Base-by-base conservation (phyloP, 2,113 vertebrate species). In the Phylloscopus whistleri region DNA sequence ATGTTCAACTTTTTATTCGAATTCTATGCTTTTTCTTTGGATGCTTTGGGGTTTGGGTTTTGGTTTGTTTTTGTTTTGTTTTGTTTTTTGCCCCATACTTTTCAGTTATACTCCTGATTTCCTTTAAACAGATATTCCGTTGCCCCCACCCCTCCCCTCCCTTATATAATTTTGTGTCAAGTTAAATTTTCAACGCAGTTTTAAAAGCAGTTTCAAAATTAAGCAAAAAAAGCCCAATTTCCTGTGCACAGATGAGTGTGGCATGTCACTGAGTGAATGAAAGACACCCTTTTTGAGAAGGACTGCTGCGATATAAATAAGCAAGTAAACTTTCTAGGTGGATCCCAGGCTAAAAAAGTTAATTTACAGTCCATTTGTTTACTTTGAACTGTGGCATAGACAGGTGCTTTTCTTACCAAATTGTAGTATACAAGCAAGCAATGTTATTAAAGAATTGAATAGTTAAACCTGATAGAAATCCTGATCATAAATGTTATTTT, bases 141-240 rank as follows among this genome's bases (percentile, higher is more conserved):
- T 14, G 2, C 9, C 9, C 4, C 3, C 30, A 18, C 30, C 16
- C n/a, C n/a, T 18, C 24, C 5, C 6, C 6, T 10, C 2, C 16
- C 46, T 89, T 35, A n/a, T 46, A 12, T 56, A 66, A 74, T 62
- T 60, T 67, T 66, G 15, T 67, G 60, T 76, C 39, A 81, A 79
- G 46, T 66, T 78, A 73, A 48, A 69, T 87, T 88, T 94, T 88
- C 64, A 49, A 22, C 33, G 26, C 24, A 10, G 17, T 81, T 80
- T 75, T 80, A 74, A 30, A 92, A 66, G 26, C 49, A 31, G 14
- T 48, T 89, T 91, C 63, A 89, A 59, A 95, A 90, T 78, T 41
- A 51, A 79, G 64, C 28, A 67, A 69, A 79, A 56, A 62, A 39
- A 37, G 11, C 4, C 30, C 43, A 8, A 39, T 62, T 85, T 76